Evolutionary conservation across 2,888 invertebrate genomes (phyloP).

Genomic region (Nysson spinosus): DNA sequence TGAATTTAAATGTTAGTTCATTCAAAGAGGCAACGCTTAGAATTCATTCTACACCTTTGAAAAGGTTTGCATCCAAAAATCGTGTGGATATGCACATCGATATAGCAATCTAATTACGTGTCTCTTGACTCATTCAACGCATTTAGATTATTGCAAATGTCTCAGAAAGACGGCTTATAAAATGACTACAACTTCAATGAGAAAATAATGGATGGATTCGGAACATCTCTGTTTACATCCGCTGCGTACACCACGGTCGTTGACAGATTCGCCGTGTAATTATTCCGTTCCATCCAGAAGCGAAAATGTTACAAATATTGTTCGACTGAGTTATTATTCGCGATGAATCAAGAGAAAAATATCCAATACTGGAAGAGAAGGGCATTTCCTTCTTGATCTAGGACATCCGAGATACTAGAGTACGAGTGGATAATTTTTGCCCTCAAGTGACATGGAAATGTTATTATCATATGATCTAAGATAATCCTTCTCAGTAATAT

Average conservation of each 20-base stretch:
- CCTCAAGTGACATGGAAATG: no score
- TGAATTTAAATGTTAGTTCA: not conserved
- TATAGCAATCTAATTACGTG: no score
- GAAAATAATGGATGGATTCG: not conserved
- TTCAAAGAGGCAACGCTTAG: not conserved
- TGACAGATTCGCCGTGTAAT: not conserved
- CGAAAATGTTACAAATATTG: not conserved
- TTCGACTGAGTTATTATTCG: conserved; percentile 5
- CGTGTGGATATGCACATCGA: no score
- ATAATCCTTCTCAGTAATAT: not conserved
- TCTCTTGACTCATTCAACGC: no score
- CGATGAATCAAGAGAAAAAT: conserved; percentile 10
- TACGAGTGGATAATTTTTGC: no score
- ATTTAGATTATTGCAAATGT: no score
- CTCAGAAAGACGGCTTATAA: no score
- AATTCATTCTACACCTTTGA: no score
- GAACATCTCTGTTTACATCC: conserved; percentile 33
- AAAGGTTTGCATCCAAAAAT: no score
- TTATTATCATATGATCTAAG: no score
- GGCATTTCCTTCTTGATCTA: conserved; percentile 20
- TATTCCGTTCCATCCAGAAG: not conserved
- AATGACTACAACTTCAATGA: not conserved
- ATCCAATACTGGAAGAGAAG: conserved; percentile 8
- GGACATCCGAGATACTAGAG: conserved; percentile 14
- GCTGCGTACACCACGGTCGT: not conserved